phyloP scores from a whole-genome alignment of 1,140 invertebrate species.

The Drosophila nigromelanica region DNA sequence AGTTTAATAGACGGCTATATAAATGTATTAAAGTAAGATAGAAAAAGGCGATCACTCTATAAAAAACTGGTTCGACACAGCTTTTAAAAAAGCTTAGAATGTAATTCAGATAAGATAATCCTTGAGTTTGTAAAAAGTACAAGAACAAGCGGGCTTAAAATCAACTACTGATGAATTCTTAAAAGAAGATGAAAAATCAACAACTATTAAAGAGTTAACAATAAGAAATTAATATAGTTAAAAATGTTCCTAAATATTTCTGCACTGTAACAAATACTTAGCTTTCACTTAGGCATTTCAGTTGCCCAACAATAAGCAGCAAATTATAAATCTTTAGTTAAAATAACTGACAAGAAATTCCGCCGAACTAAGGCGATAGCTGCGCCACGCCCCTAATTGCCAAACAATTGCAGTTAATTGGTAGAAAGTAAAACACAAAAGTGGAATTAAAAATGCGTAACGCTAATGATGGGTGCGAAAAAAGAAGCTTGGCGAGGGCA shows the following conservation, averaged over 20 bases:
- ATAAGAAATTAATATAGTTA: background rate
- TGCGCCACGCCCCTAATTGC: slow-evolving; percentile 50
- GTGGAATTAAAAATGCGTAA: slow-evolving; percentile 49
- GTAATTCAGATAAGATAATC: too few species aligned
- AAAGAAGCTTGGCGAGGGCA: slow-evolving; percentile 3
- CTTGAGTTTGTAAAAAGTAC: too few species aligned
- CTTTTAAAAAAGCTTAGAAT: too few species aligned
- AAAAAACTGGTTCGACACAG: too few species aligned
- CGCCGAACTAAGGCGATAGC: slow-evolving; percentile 6
- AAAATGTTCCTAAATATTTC: slow-evolving; percentile 4
- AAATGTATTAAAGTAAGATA: too few species aligned
- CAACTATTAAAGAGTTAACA: background rate
- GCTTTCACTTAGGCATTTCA: slow-evolving; percentile 55
- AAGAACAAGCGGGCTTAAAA: too few species aligned
- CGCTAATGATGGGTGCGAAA: slow-evolving; percentile 52
- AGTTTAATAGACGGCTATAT: too few species aligned
- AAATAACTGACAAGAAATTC: slow-evolving; percentile 52
- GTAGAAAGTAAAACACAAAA: slow-evolving; percentile 72
- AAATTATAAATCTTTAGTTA: slow-evolving; percentile 80
- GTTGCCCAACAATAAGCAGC: slow-evolving; percentile 43
- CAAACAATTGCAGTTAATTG: slow-evolving; percentile 73
- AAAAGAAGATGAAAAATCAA: too few species aligned
- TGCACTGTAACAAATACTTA: background rate
- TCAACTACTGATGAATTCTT: too few species aligned
- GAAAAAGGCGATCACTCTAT: too few species aligned